phyloP scores from a whole-genome alignment of 2,888 invertebrate species.

The Drosophila eohydei region DNA sequence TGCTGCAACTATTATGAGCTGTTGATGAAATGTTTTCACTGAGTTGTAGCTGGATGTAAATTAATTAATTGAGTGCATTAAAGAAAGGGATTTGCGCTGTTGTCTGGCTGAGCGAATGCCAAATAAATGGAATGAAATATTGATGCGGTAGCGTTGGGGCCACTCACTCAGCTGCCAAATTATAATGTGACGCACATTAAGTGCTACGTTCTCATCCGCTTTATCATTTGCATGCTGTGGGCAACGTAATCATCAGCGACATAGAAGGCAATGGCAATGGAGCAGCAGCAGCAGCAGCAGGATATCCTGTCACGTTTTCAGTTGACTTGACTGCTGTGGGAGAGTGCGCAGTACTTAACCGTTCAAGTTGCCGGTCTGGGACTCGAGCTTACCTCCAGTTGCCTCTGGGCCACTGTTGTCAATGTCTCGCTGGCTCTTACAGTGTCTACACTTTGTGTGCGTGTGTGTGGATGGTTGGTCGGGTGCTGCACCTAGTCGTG shows the following conservation, averaged over 20 bases:
- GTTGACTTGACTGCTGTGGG: conserved; percentile 74
- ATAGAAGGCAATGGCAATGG: conserved; percentile 14
- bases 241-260: conserved; percentile 41
- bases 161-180: conserved; percentile 71
- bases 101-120: conserved; percentile 17
- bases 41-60: conserved; percentile 27
- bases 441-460: conserved; percentile 13
- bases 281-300: conserved; percentile 47
- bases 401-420: conserved; percentile 73
- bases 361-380: conserved; percentile 73
- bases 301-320: conserved; percentile 79
- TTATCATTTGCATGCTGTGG: conserved; percentile 64
- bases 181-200: conserved; percentile 74
- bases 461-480: neutral
- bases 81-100: conserved; percentile 28
- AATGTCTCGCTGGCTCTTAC: conserved; percentile 64
- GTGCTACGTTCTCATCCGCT: conserved; percentile 55
- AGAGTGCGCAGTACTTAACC: conserved; percentile 74
- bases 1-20: conserved; percentile 8
- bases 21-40: conserved; percentile 42
- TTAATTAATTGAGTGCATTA: conserved; percentile 51
- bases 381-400: conserved; percentile 44
- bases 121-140: conserved; percentile 50
- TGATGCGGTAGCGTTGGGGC: conserved; percentile 31
- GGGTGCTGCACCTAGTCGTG: conserved; percentile 24